These are phyloP conservation scores for Drosophila orena DNA, from an alignment of 1,140 invertebrate species.

Conservation along the genomic window DNA sequence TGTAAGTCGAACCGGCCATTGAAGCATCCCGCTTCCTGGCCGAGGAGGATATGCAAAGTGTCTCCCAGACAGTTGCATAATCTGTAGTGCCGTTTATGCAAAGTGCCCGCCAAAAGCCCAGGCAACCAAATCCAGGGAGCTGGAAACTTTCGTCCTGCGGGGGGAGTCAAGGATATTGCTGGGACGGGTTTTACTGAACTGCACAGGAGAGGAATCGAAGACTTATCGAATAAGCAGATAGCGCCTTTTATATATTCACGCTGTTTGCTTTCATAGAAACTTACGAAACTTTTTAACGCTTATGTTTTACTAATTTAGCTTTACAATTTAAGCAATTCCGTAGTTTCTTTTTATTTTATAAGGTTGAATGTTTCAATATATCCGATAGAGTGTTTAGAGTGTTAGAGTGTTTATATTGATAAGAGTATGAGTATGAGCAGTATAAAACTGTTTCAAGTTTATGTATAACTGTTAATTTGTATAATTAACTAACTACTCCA, in stretches of 20 bases:
- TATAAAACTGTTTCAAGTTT: too few relatives aligned
- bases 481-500: too few relatives aligned
- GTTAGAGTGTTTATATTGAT: too few relatives aligned
- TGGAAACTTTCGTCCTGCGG: constrained; percentile 29
- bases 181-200: constrained; percentile 56
- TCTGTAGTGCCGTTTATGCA: constrained; percentile 79
- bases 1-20: constrained; percentile 53
- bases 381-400: too few relatives aligned
- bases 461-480: too few relatives aligned
- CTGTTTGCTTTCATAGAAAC: neutral
- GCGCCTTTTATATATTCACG: constrained; percentile 21
- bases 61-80: constrained; percentile 80
- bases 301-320: too few relatives aligned
- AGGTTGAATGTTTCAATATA: too few relatives aligned
- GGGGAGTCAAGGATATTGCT: constrained; percentile 53
- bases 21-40: constrained; percentile 50
- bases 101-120: constrained; percentile 51
- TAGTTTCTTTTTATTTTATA: too few relatives aligned
- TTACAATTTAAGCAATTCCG: too few relatives aligned
- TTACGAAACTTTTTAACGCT: neutral
- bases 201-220: constrained; percentile 60
- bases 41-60: constrained; percentile 80
- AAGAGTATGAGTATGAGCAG: too few relatives aligned
- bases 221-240: constrained; percentile 74
- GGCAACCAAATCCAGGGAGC: constrained; percentile 6